Base-by-base conservation (phyloP, 1,140 invertebrate species). In the Amyelois transitella region DNA sequence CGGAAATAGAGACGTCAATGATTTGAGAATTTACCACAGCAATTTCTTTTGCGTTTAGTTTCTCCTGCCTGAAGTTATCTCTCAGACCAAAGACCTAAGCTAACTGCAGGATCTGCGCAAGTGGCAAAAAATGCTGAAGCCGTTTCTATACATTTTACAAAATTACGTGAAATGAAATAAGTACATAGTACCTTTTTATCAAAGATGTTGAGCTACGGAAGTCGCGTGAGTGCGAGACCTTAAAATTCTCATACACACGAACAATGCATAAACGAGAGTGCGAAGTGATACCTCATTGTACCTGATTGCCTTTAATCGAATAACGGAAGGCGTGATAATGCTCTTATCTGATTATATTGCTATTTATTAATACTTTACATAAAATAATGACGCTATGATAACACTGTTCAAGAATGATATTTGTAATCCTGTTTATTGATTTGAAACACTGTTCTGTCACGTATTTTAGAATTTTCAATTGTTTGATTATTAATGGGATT, bases 211-310 rank as follows among this genome's bases (percentile, higher is more conserved):
- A 38, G 32, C 0, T 38, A 14, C 1, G 4, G n/a, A 2, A 2
- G 32, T 14, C 8, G n/a, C n/a, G n/a, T 14, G 32, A 14, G 32
- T 14, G 1, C 32, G 1, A 38, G 6, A 14, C 32, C n/a, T 6
- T 5, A 28, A 28, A 14, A 14, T 38, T 38, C 32, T 38, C 32
- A 38, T 48, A 21, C 8, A 3, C 45, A 21, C 20, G 45, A 47
- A 61, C 59, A 61, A 61, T 61, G 51, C 18, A 49, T 25, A 61
- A 61, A 53, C 19, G 59, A 61, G 25, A 61, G 55, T 53, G 60
- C 50, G 43, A 20, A 38, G 25, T 47, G 1, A 20, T 48, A 21
- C 45, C 18, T 45, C 32, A 38, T 8, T 38, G 32, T 38, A 6
- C 2, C 1, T 45, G 43, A 45, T 45, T 12, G 18, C 0, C 1